phyloP scores from a whole-genome alignment of 2,797 vertebrate genomes.

The Sarcoramphus papa region DNA sequence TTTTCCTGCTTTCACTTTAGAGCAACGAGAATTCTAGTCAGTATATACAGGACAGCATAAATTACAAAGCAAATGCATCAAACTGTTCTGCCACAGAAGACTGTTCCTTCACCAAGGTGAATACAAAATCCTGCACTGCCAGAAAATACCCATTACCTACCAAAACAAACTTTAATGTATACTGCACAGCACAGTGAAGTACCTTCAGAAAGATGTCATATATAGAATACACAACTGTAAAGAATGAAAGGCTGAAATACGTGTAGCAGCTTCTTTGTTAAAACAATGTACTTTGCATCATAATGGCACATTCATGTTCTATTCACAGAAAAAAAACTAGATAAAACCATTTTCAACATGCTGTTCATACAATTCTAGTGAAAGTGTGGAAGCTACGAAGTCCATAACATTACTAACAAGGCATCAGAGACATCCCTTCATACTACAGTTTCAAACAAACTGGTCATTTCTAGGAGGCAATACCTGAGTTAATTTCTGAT shows the following conservation, averaged over 20 bases:
- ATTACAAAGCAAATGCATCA: neutral
- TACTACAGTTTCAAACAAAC: neutral
- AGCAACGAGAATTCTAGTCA: neutral
- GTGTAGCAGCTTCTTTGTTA: neutral
- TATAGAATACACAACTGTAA: neutral
- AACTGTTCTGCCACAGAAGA: neutral
- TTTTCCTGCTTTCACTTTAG: neutral
- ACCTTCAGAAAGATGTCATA: neutral
- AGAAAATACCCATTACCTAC: neutral
- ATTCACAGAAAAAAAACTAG: neutral
- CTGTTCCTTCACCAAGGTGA: too few species aligned
- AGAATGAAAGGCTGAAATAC: neutral
- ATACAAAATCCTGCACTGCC: neutral
- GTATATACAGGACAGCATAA: neutral
- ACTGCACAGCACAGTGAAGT: neutral
- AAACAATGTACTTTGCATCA: neutral
- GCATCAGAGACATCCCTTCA: neutral
- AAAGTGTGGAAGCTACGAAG: neutral
- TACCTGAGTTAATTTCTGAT: neutral
- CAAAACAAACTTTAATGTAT: neutral
- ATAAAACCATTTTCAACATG: neutral
- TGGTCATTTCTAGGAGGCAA: neutral
- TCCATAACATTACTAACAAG: neutral
- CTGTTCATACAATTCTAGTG: neutral
- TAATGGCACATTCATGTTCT: neutral